Base-by-base conservation (phyloP, 2,113 vertebrate genomes). In the Abramis brama region DNA sequence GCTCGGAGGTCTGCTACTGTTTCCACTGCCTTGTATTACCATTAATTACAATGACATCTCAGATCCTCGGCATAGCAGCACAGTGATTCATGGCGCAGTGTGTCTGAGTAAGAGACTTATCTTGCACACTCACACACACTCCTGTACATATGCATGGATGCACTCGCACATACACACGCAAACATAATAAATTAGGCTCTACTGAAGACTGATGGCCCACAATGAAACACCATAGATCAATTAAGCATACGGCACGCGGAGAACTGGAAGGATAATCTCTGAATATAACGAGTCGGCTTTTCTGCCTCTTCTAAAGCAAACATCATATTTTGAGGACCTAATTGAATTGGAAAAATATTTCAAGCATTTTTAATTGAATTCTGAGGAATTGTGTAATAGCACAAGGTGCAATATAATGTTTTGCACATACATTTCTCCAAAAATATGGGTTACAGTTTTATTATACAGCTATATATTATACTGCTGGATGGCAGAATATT, bases 41-140 rank as follows among this genome's bases (percentile, higher is more conserved):
- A 83, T 82, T 89, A 89, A 89, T 89, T 86, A 81, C 74, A 79
- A 64, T 68, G 87, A 86, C 85, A 85, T 81, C 78, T 83, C 84
- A 64, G 82, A 79, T 83, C 86, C 77, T 70, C 66, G 30, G 84
- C 79, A 64, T 83, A 66, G 80, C 79, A 25, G 80, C 79, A 86
- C 86, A 76, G 70, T 87, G 86, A 89, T 89, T 89, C 79, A 89
- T 89, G n/a, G 27, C 45, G 77, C 57, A 43, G 77, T 19, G 64
- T 85, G 62, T 85, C 75, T 19, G 84, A 33, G 75, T 77, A 57
- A 70, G 75, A 60, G 43, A 45, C 52, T 86, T 50, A 81, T 59
- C 39, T 62, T 45, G 30, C 83, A 85, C 25, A 79, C 84, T 78
- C 84, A 85, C 81, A 74, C 78, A 85, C 62, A 83, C 78, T 73